Evolutionary conservation across 2,113 vertebrate species (phyloP), one percentile per base, ranked within the genome.

Genomic region (Motacilla alba): DNA sequence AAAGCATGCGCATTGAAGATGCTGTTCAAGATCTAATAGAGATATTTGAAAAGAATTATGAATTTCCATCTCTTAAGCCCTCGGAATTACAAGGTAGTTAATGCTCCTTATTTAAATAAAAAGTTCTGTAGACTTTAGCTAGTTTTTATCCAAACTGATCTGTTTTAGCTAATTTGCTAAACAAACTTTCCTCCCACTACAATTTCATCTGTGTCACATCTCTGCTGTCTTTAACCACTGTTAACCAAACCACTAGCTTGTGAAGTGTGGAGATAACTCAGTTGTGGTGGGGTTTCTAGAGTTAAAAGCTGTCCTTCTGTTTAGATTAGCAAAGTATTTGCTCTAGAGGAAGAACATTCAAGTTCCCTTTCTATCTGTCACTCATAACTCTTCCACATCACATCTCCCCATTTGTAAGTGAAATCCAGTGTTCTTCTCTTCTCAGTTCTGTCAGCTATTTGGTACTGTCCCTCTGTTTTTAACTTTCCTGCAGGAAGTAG

Each of bases 1-100:
- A 98, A 97, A 98, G 98, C 86, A 96, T 74, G 86, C 95, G 87
- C 9, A 33, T 99, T 79, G 98, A 98, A 94, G 96, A 97, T 92
- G 98, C 98, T 46, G 98, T 99, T 69, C 97, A 92, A 84, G 98
- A 98, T 87, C 91, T 99, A 52, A 73, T 96, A 64, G 75, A 83
- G 72, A 44, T 98, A 64, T 98, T 99, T 95, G 97, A 97, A 74
- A 75, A 82, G 33, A 93, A 98, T 96, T 98, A 98, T 68, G 97
- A 97, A 89, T 95, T 97, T 63, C 96, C 97, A 63, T 10, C 87
- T 67, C 30, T 55, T 74, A 96, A 80, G 66, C 2, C 49, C 30
- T 21, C 27, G 58, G 97, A 90, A 52, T 3, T 55, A 50, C 27
- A 83, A 96, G 98, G 98, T 98, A 92, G 46, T 47, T 59, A 83